Percentiles rank a stretch among this genome's conserved stretches.
Conservation (phyloP, 2,113 vertebrate species). For the Platichthys flesus region DNA sequence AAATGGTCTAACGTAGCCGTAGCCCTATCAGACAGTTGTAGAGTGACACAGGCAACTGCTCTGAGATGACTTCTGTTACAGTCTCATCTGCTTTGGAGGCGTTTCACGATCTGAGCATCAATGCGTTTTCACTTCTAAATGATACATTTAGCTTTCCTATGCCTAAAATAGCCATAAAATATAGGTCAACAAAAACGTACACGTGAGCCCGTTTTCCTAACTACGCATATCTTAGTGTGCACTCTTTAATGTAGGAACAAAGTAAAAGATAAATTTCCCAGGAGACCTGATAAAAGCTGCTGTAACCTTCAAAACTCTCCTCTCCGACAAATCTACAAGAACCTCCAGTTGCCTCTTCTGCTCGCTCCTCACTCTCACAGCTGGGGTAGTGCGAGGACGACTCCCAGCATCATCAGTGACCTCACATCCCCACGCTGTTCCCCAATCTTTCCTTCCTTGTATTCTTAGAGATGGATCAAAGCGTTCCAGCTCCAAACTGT, state of each 20-base stretch:
- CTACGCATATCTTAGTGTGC: neutral
- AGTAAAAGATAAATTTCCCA: neutral
- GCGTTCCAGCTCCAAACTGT: neutral
- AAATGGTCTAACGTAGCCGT: neutral
- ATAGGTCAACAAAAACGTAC: neutral
- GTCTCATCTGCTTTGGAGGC: neutral
- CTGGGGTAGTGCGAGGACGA: neutral
- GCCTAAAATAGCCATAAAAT: neutral
- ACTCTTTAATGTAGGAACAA: neutral
- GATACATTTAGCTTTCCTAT: neutral
- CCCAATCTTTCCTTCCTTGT: neutral
- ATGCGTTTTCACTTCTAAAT: neutral
- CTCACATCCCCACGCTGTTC: constrained; percentile 4
- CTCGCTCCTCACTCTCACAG: too few species aligned
- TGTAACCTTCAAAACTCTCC: neutral
- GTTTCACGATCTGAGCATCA: neutral
- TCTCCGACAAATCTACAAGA: neutral
- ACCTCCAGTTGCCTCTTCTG: neutral
- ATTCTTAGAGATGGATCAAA: neutral
- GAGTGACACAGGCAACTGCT: neutral
- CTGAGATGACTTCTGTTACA: neutral
- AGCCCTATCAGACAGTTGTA: neutral
- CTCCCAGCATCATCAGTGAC: constrained; percentile 1
- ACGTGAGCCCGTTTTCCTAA: neutral
- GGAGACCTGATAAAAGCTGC: constrained; percentile 5